Percentiles rank a stretch among this genome's conserved stretches.
Evolutionary conservation across 2,113 vertebrate species (phyloP).

Genomic region (Podarcis cretensis): DNA sequence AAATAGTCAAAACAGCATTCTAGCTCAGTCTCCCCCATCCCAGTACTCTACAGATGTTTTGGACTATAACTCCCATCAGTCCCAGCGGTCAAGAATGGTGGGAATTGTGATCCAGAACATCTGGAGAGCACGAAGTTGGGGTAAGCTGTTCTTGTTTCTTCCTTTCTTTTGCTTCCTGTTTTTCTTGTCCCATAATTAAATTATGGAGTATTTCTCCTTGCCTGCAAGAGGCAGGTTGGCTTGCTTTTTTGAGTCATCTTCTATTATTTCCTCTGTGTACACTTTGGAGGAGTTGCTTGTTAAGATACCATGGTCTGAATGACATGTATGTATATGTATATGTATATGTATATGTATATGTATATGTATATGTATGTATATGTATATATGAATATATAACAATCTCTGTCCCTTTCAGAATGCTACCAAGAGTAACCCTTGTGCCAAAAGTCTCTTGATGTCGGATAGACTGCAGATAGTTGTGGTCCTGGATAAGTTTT

Average conservation of each 20-base stretch:
- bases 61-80: neutral
- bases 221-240: too few relatives aligned
- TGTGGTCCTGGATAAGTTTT: constrained; percentile 78
- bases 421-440: constrained; percentile 81
- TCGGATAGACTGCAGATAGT: constrained; percentile 90
- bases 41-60: neutral
- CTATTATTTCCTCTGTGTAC: neutral
- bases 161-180: neutral
- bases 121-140: too few relatives aligned
- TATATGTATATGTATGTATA: too few relatives aligned
- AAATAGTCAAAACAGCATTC: neutral
- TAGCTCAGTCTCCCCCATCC: too few relatives aligned
- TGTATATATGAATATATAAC: constrained; percentile 12
- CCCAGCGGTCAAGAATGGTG: neutral
- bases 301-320: neutral
- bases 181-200: neutral
- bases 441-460: constrained; percentile 86
- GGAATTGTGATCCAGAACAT: too few relatives aligned
- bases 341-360: too few relatives aligned
- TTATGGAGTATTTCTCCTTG: neutral
- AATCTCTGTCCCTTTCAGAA: constrained; percentile 67
- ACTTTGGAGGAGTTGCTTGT: neutral
- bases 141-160: neutral
- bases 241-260: neutral
- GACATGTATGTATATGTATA: too few relatives aligned